Evolutionary conservation across 2,113 vertebrate species (phyloP).

Genomic region (Ceyx melanurus): DNA sequence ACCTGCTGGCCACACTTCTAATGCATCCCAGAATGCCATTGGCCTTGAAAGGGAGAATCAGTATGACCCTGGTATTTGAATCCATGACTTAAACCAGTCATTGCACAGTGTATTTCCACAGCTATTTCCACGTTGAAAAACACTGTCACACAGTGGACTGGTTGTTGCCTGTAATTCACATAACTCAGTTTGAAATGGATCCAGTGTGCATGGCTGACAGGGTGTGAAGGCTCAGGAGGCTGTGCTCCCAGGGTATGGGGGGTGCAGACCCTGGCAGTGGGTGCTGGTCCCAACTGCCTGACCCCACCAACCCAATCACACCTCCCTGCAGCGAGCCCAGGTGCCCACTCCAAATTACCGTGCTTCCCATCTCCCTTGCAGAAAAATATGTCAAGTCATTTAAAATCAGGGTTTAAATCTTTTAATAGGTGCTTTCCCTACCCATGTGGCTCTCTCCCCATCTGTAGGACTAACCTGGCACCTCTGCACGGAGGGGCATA

Average conservation of each 20-base stretch:
- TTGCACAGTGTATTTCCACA: fast-evolving
- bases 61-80: not conserved
- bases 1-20: too few species aligned
- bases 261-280: not conserved
- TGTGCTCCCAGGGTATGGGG: not conserved
- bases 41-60: not conserved
- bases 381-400: not conserved
- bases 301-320: not conserved
- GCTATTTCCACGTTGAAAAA: not conserved
- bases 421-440: not conserved
- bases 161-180: not conserved
- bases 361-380: fast-evolving
- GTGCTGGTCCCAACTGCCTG: not conserved
- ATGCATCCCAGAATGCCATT: too few species aligned
- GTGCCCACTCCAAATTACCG: fast-evolving
- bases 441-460: not conserved
- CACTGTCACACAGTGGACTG: not conserved
- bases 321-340: not conserved
- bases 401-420: not conserved
- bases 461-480: not conserved
- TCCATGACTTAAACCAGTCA: not conserved
- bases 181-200: not conserved
- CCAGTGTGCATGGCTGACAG: fast-evolving
- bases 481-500: fast-evolving
- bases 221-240: not conserved